Evolutionary conservation across 2,797 vertebrate species (phyloP), one percentile per base, ranked within the genome.

Genomic region (Enteromius mattozi): DNA sequence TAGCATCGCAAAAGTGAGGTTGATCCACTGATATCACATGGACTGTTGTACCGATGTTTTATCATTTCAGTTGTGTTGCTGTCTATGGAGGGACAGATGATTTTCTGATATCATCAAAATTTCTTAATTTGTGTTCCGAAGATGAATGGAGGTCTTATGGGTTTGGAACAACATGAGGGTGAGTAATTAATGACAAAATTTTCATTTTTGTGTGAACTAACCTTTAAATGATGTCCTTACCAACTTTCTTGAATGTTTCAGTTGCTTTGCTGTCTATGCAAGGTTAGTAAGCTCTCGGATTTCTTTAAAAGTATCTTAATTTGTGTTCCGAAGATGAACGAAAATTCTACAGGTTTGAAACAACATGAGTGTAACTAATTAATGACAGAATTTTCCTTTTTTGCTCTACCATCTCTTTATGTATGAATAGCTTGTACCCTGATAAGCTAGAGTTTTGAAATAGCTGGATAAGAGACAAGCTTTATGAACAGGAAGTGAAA

Each of bases 401-500:
- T 27, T 24, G n/a, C 3, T 61, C 21, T 24, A 59, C 70, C 30
- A 12, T 19, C n/a, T n/a, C 10, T 47, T 49, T 27, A 54, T 14
- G 6, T 54, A 75, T 54, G 47, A 54, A 6, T 75, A 54, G 49
- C 49, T 37, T 75, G 30, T 75, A 35, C 10, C 17, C 16, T 59
- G 21, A 77, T 3, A 37, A 24, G 35, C 51, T 40, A 59, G 75
- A 27, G 51, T 59, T 77, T 61, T 77, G n/a, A 40, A 77, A 40
- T 59, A 16, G 51, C 35, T 77, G 21, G 33, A 78, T 24, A 51
- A 42, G 21, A 71, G 30, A 59, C 54, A 4, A 30, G 66, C 35
- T 74, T 78, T 75, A 81, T 78, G 61, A 81, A 45, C 47, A 47
- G 17, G 61, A 77, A 80, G 71, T 27, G 14, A 70, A 33, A 74